A percentile compares a stretch with the other conserved stretches of the same genome.
phyloP scores from a whole-genome alignment of 2,797 vertebrate genomes.

The Luscinia luscinia region DNA sequence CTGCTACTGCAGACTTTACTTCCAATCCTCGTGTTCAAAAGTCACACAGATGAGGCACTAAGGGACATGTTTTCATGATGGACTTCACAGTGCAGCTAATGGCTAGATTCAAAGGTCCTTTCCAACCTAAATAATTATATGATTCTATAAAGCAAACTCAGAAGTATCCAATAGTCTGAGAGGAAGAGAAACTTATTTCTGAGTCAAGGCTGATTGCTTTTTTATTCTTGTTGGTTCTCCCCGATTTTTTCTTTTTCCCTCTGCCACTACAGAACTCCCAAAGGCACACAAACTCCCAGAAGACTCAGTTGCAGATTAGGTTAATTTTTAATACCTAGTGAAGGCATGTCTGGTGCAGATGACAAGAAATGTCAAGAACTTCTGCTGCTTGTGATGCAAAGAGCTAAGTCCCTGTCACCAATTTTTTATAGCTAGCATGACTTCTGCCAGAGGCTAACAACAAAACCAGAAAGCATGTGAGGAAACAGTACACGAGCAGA shows the following conservation, averaged over 20 bases:
- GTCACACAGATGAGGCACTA: neutral
- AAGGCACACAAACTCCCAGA: neutral
- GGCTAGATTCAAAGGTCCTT: neutral
- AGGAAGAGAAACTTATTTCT: neutral
- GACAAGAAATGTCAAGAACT: conserved; percentile 5
- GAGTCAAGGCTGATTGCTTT: neutral
- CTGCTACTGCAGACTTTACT: neutral
- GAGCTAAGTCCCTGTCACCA: neutral
- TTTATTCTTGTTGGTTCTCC: neutral
- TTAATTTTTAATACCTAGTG: conserved; percentile 38
- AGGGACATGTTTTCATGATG: neutral
- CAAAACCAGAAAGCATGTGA: neutral
- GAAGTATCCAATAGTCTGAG: neutral
- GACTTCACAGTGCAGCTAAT: neutral
- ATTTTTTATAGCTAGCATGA: neutral
- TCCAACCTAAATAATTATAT: neutral
- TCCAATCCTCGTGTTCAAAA: neutral
- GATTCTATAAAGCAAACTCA: neutral
- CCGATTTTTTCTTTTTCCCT: neutral
- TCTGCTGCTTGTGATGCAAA: conserved; percentile 11
- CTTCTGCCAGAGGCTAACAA: conserved; percentile 5
- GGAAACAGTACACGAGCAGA: neutral
- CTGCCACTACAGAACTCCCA: neutral
- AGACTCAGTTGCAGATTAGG: neutral
- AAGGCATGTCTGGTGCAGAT: neutral